These are phyloP conservation scores for Toxotes jaculatrix DNA, from an alignment of 2,113 vertebrate genomes.

Conservation along the genomic window DNA sequence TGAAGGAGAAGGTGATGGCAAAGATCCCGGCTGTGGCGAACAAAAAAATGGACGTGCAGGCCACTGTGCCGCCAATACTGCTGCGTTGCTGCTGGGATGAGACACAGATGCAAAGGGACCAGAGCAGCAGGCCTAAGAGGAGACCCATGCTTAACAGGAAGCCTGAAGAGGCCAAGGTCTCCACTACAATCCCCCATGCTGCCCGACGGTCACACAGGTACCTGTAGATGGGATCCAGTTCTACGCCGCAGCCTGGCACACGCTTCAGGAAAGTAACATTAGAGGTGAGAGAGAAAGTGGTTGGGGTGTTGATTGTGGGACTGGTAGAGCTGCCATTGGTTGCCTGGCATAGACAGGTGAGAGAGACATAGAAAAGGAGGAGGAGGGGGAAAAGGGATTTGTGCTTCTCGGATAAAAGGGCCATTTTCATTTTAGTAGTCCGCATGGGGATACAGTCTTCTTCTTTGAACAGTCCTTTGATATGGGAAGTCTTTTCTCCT, in stretches of 20 bases:
- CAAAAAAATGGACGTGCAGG: constrained; percentile 87
- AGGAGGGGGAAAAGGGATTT: constrained; percentile 33
- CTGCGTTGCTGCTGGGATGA: constrained; percentile 3
- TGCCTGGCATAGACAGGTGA: constrained; percentile 8
- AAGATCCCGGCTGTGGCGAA: constrained; percentile 89
- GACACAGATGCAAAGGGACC: constrained; percentile 80
- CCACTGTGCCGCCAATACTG: constrained; percentile 72
- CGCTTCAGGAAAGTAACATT: rapidly evolving
- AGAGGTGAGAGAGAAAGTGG: constrained; percentile 21
- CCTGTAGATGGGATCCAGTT: constrained; percentile 76
- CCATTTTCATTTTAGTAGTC: constrained; percentile 53
- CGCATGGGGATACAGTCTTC: constrained; percentile 10
- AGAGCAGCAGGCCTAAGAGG: constrained; percentile 82
- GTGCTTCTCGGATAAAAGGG: constrained; percentile 16
- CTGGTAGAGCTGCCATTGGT: background rate
- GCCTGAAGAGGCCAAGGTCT: constrained; percentile 86
- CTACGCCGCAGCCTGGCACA: constrained; percentile 58
- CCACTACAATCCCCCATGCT: constrained; percentile 90
- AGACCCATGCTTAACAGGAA: constrained; percentile 83
- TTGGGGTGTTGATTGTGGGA: rapidly evolving
- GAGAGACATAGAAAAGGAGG: constrained; percentile 23
- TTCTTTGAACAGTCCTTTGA: constrained; percentile 30
- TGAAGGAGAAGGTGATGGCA: constrained; percentile 91
- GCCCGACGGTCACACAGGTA: constrained; percentile 85
- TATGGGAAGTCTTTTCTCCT: constrained; percentile 35